phyloP scores from a whole-genome alignment of 2,888 invertebrate genomes.

The Apocheima hispidaria region DNA sequence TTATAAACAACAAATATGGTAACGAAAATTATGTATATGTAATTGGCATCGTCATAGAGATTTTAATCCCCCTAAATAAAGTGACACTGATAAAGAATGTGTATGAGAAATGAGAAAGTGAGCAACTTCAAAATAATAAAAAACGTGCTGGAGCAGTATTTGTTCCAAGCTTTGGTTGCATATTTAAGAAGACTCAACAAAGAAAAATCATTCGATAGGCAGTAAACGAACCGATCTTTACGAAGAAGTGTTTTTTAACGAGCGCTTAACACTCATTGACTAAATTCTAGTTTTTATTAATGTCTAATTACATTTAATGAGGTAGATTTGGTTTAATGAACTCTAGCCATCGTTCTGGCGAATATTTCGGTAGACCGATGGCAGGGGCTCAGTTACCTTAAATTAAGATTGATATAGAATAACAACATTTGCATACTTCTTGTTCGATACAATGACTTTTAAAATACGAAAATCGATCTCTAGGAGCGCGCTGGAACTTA shows the following conservation, averaged over 20 bases:
- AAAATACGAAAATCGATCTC: slow-evolving; percentile 24
- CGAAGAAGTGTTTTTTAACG: slow-evolving; percentile 32
- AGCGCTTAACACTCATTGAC: slow-evolving; percentile 33
- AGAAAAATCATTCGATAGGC: slow-evolving; percentile 13
- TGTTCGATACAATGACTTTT: slow-evolving; percentile 30
- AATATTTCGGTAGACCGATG: slow-evolving; percentile 11
- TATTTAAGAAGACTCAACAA: neutral
- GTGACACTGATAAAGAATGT: too few relatives aligned
- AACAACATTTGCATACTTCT: slow-evolving; percentile 39
- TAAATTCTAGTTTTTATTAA: slow-evolving; percentile 32
- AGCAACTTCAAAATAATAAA: neutral
- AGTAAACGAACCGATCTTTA: slow-evolving; percentile 21
- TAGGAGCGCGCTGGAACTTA: slow-evolving; percentile 19
- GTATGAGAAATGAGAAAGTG: neutral
- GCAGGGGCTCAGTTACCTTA: slow-evolving; percentile 26
- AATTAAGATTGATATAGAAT: slow-evolving; percentile 38
- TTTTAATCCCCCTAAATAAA: too few relatives aligned
- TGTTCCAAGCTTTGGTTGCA: neutral
- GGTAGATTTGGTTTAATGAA: slow-evolving; percentile 34
- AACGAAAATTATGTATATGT: too few relatives aligned
- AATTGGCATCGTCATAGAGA: too few relatives aligned
- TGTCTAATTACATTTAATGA: slow-evolving; percentile 34
- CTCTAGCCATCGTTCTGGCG: slow-evolving; percentile 22
- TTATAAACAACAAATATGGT: too few relatives aligned
- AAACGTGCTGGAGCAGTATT: neutral